These are phyloP conservation scores for Pteronotus mesoamericanus DNA, from an alignment of 2,797 vertebrate genomes.

Conservation along the genomic window DNA sequence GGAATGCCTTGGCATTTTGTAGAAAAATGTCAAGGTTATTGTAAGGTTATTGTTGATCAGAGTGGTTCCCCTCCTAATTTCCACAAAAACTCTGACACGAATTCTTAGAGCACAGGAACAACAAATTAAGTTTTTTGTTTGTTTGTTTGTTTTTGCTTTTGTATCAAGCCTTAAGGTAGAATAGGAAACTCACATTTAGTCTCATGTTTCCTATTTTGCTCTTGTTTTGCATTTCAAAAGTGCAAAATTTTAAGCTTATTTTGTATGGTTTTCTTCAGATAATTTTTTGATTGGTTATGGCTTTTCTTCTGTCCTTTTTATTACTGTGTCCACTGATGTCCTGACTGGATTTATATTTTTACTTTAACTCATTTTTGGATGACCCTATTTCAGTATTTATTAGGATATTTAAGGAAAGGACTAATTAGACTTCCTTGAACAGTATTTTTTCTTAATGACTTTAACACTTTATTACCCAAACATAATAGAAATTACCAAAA, in stretches of 20 bases:
- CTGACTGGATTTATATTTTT: slow-evolving; percentile 32
- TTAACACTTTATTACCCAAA: background rate
- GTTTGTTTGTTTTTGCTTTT: too few relatives aligned
- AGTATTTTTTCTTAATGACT: background rate
- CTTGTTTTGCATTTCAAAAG: background rate
- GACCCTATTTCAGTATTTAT: background rate
- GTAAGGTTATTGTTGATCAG: background rate
- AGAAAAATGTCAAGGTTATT: slow-evolving; percentile 14
- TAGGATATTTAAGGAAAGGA: slow-evolving; percentile 26
- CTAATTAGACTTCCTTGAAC: background rate
- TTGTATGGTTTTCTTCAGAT: background rate
- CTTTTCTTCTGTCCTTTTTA: background rate
- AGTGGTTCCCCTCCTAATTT: background rate
- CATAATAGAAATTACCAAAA: slow-evolving; percentile 13
- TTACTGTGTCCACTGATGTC: background rate
- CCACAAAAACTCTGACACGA: background rate
- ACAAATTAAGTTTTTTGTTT: background rate
- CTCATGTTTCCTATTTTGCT: slow-evolving; percentile 5
- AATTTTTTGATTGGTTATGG: background rate
- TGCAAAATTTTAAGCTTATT: background rate
- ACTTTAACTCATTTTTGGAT: slow-evolving; percentile 6
- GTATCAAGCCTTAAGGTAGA: background rate
- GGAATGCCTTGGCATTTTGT: background rate
- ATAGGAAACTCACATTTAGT: background rate
- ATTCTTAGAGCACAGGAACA: background rate